Evolutionary conservation across 2,888 invertebrate genomes (phyloP).

Genomic region (Stratiomys singularior): DNA sequence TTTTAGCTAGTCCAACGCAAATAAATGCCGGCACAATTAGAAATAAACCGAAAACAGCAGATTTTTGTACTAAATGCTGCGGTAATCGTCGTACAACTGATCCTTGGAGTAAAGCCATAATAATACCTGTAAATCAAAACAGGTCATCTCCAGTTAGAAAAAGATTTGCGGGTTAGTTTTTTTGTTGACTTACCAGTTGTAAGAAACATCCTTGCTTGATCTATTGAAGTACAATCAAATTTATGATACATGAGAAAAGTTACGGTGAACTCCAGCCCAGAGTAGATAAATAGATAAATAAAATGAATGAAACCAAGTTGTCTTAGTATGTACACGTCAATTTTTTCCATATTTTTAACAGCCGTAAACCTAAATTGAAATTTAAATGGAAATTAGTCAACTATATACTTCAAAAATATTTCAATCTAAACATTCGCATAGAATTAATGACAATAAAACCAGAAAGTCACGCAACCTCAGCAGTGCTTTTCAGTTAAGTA

Average conservation of each 20-base stretch:
- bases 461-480: too few species aligned
- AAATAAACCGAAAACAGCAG: constrained; percentile 80
- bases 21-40: constrained; percentile 89
- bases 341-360: constrained; percentile 71
- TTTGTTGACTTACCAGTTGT: constrained; percentile 74
- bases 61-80: constrained; percentile 75
- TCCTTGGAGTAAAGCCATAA: constrained; percentile 93
- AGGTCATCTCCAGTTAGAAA: too few species aligned
- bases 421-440: too few species aligned
- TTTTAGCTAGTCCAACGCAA: constrained; percentile 79
- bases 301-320: constrained; percentile 84
- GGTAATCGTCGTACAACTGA: constrained; percentile 85
- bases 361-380: constrained; percentile 73
- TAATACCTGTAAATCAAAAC: constrained; percentile 68
- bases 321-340: constrained; percentile 74
- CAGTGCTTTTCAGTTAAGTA: too few species aligned
- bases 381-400: not conserved
- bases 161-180: not conserved
- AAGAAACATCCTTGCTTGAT: constrained; percentile 98
- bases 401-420: too few species aligned
- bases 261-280: constrained; percentile 96
- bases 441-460: constrained; percentile 64
- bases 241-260: constrained; percentile 95
- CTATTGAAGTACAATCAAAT: constrained; percentile 91
- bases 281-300: constrained; percentile 92